Conservation (phyloP, 2,113 vertebrate species). For the Chloroceryle aenea region DNA sequence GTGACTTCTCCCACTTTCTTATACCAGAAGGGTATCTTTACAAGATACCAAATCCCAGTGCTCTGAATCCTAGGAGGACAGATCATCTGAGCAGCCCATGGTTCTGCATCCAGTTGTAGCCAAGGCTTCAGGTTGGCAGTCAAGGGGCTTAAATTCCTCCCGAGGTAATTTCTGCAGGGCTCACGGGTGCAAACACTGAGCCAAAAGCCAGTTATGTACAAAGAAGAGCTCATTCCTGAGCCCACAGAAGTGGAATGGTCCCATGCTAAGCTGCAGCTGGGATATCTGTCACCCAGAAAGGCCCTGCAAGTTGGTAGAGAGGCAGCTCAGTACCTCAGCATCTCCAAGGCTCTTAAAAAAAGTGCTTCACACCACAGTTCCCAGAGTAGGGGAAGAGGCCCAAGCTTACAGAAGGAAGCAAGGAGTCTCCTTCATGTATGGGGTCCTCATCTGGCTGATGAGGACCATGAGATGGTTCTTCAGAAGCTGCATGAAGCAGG, state of each 20-base stretch:
- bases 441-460: too few relatives aligned
- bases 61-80: background rate
- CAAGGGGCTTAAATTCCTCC: background rate
- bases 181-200: background rate
- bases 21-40: background rate
- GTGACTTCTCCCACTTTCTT: background rate
- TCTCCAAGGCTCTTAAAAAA: background rate
- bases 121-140: background rate
- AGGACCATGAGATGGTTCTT: background rate
- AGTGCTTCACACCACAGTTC: fast-evolving
- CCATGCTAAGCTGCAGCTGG: background rate
- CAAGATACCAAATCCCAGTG: background rate
- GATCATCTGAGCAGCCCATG: background rate
- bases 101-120: background rate
- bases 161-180: background rate
- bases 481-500: background rate
- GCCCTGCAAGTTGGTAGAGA: background rate
- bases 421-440: fast-evolving
- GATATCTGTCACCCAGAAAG: background rate
- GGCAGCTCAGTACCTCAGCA: background rate
- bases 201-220: background rate
- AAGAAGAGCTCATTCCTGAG: background rate
- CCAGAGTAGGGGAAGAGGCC: background rate
- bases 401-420: background rate
- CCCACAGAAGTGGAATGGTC: background rate